Percentiles rank a stretch among this genome's conserved stretches.
These are phyloP conservation scores for Formica selysi DNA, from an alignment of 1,140 invertebrate genomes.

Conservation along the genomic window DNA sequence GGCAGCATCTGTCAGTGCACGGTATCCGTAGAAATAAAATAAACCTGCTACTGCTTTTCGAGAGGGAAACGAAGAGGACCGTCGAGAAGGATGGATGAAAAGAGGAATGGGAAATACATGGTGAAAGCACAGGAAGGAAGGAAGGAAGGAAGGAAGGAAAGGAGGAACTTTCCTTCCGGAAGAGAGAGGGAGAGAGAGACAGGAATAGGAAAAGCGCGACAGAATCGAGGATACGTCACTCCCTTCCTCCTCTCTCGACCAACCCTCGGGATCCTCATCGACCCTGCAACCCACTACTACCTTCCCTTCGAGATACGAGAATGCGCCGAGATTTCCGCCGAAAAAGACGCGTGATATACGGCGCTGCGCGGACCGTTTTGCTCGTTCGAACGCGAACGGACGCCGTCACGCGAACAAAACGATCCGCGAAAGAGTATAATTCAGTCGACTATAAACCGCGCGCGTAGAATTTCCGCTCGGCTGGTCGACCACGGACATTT, in stretches of 20 bases:
- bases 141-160: conserved; percentile 40
- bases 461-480: conserved; percentile 48
- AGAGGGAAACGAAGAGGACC: not conserved
- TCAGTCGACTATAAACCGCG: conserved; percentile 55
- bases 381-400: conserved; percentile 56
- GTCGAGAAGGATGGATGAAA: conserved; percentile 5
- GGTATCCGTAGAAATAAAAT: conserved; percentile 62
- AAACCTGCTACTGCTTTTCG: conserved; percentile 38
- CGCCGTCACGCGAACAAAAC: conserved; percentile 56
- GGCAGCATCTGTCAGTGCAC: conserved; percentile 56
- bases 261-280: conserved; percentile 62
- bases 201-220: conserved; percentile 43
- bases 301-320: conserved; percentile 22
- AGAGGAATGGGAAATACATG: conserved; percentile 13
- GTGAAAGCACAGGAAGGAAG: conserved; percentile 55
- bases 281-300: conserved; percentile 2
- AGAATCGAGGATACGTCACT: conserved; percentile 50
- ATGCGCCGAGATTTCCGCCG: conserved; percentile 46
- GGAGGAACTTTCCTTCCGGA: conserved; percentile 1
- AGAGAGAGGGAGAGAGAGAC: not conserved
- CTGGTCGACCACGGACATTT: conserved; percentile 41
- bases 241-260: not conserved
- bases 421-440: conserved; percentile 62
- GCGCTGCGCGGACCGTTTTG: conserved; percentile 41
- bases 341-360: conserved; percentile 60